A percentile compares a stretch with the other conserved stretches of the same genome.
Evolutionary conservation across 2,888 invertebrate genomes (phyloP).

Genomic region (Megalurothrips usitatus): DNA sequence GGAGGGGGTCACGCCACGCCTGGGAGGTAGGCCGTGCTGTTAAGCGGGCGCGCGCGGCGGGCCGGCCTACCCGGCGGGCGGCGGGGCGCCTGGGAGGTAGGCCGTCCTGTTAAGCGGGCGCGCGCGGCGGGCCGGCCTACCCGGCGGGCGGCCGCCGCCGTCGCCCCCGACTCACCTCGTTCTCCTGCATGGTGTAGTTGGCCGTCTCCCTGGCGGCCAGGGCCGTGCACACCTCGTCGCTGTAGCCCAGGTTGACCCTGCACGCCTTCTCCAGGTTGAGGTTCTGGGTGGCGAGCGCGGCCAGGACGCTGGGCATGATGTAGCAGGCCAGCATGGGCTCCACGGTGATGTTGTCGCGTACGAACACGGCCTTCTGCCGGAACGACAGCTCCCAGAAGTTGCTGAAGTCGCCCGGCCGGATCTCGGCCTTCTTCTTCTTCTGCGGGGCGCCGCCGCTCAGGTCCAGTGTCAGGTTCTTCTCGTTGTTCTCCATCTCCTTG

Average conservation of each 20-base stretch:
- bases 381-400: conserved; percentile 53
- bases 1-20: conserved; percentile 3
- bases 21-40: no score
- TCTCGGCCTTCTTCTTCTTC: conserved; percentile 34
- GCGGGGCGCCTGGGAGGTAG: not conserved
- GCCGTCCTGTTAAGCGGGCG: no score
- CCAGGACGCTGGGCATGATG: conserved; percentile 59
- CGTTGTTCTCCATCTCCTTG: conserved; percentile 26
- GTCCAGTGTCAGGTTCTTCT: conserved; percentile 26
- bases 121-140: no score
- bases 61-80: no score
- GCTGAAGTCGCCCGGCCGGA: conserved; percentile 35
- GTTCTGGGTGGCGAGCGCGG: conserved; percentile 78
- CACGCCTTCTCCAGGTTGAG: conserved; percentile 82
- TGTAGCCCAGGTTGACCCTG: conserved; percentile 70
- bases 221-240: conserved; percentile 70
- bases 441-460: conserved; percentile 27
- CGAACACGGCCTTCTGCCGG: conserved; percentile 54
- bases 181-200: conserved; percentile 58
- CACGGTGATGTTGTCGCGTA: conserved; percentile 64
- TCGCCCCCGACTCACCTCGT: conserved; percentile 43
- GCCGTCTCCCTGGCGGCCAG: conserved; percentile 68
- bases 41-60: no score
- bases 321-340: conserved; percentile 72
- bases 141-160: not conserved